These are phyloP conservation scores for Cheilosia soror DNA, from an alignment of 2,888 invertebrate species.

Conservation along the genomic window DNA sequence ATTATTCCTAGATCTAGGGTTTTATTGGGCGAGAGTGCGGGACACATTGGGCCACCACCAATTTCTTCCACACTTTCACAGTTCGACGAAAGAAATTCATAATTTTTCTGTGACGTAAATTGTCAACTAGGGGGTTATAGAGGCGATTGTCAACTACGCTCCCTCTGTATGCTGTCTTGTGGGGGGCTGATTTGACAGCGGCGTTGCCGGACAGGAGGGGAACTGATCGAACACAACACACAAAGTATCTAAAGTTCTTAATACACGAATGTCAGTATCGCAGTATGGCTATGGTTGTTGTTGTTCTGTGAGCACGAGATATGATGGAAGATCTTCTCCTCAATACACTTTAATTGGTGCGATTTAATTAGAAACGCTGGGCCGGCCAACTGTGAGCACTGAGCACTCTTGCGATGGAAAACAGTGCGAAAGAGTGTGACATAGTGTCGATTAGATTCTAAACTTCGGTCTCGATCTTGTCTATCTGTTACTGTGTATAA, in stretches of 20 bases:
- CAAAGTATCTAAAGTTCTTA: slow-evolving; percentile 43
- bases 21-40: slow-evolving; percentile 73
- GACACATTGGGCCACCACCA: slow-evolving; percentile 49
- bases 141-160: slow-evolving; percentile 36
- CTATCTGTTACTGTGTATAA: slow-evolving; percentile 27
- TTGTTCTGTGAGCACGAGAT: slow-evolving; percentile 26
- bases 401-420: slow-evolving; percentile 21
- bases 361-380: slow-evolving; percentile 83
- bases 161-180: too few relatives aligned
- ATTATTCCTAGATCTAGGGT: slow-evolving; percentile 80
- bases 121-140: slow-evolving; percentile 76
- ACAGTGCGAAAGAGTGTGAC: slow-evolving; percentile 70
- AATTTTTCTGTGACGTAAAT: slow-evolving; percentile 82
- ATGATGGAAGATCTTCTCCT: slow-evolving; percentile 73
- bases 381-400: slow-evolving; percentile 62
- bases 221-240: slow-evolving; percentile 58
- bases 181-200: slow-evolving; percentile 28
- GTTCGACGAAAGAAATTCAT: slow-evolving; percentile 44
- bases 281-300: background rate
- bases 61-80: slow-evolving; percentile 24
- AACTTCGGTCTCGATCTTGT: slow-evolving; percentile 71
- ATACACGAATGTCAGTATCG: slow-evolving; percentile 36
- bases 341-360: slow-evolving; percentile 82
- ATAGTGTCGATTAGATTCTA: slow-evolving; percentile 74
- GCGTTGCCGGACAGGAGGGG: slow-evolving; percentile 30